Evolutionary conservation across 2,113 vertebrate genomes (phyloP), one percentile per base, ranked within the genome.

Genomic region (Podilymbus podiceps): DNA sequence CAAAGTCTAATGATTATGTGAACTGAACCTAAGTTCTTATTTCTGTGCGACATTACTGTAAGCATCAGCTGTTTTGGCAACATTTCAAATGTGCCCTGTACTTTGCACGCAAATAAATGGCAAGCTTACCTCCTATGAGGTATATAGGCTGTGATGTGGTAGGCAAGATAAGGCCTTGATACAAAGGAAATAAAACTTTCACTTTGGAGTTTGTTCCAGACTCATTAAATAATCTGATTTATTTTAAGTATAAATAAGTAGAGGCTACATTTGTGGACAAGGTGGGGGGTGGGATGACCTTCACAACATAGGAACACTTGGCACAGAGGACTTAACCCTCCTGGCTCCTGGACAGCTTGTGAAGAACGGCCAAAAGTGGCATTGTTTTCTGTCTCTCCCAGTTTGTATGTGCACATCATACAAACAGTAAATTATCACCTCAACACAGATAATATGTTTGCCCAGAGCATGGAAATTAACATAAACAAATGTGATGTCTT

Each of bases 171-270:
- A 1, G 2, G 50, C 12, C 33, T 67, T 69, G 71, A 69, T 85
- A 64, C 9, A 50, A 73, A 73, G n/a, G 76, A 91, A 88, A 73
- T 72, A 87, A 83, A 88, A 69, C 20, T 63, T 76, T 74, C 42
- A 44, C 55, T 67, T 80, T 95, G 85, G 82, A 93, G 38, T 91
- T 91, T 95, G 64, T 21, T 90, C 83, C n/a, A 74, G 68, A 44
- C 25, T 77, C 55, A 75, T 83, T 66, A 88, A 95, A 20, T 6
- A 64, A 42, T 7, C 9, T 22, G 13, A 11, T 25, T 40, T 74
- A 84, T 47, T 55, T 0, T 4, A 77, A 62, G 50, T 33, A 23
- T 16, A n/a, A 49, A 25, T 69, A 15, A 0, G 1, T 33, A 40
- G 18, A 68, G n/a, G 11, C 5, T 38, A 64, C 13, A 35, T 81